phyloP scores from a whole-genome alignment of 2,888 invertebrate species.

The Podotricha telesiphe region DNA sequence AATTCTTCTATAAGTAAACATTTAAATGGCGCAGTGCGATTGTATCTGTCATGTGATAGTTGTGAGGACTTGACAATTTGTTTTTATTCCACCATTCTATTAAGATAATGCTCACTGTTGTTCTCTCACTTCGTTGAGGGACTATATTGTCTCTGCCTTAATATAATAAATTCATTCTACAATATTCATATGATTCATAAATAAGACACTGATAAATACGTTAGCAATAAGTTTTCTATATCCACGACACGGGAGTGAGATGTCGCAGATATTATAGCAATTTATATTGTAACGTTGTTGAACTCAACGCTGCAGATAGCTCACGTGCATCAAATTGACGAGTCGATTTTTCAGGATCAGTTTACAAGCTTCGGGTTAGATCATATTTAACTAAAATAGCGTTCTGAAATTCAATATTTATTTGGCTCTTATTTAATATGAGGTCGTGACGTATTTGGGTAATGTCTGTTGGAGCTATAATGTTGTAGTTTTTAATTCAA shows the following conservation, averaged over 20 bases:
- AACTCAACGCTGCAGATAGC: slow-evolving; percentile 41
- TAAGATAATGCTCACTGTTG: too few species aligned
- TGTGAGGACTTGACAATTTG: too few species aligned
- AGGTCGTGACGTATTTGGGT: too few species aligned
- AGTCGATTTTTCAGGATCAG: slow-evolving; percentile 63
- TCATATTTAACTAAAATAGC: neutral
- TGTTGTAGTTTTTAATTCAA: too few species aligned
- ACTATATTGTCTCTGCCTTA: too few species aligned
- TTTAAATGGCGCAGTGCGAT: too few species aligned
- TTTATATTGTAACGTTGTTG: slow-evolving; percentile 9
- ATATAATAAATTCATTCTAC: neutral
- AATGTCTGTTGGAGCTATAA: too few species aligned
- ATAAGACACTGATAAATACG: slow-evolving; percentile 6
- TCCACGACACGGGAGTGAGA: slow-evolving; percentile 20
- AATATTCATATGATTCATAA: neutral
- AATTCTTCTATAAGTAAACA: too few species aligned
- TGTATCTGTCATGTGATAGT: too few species aligned
- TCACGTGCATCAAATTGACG: slow-evolving; percentile 55
- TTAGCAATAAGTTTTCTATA: neutral
- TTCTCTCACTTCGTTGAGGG: too few species aligned
- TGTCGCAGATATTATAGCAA: slow-evolving; percentile 41
- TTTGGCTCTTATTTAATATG: neutral
- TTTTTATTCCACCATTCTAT: too few species aligned
- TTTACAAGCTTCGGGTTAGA: slow-evolving; percentile 48
- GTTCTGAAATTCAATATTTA: neutral